Evolutionary conservation across 2,113 vertebrate genomes (phyloP), one percentile per base, ranked within the genome.

Genomic region (Peromyscus californicus): DNA sequence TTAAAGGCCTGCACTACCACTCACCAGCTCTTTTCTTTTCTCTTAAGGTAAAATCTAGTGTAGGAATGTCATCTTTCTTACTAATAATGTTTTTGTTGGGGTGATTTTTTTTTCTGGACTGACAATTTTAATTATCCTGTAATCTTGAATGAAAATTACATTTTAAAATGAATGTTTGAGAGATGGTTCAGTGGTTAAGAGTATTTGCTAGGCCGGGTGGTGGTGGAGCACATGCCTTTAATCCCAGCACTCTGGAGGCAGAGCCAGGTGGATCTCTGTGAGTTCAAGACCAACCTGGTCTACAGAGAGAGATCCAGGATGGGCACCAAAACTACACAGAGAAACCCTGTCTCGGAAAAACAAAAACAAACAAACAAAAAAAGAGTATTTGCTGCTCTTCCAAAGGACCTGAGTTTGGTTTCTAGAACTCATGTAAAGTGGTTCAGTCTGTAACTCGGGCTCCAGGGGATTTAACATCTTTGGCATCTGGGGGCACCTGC

Each of bases 61-160:
- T 84, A 83, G 16, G 48, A 95, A 85, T n/a, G 84, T 80, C 80
- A 69, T 91, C 54, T 42, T 94, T 92, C 69, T 48, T 97, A 42
- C 7, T 70, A 76, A 80, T 21, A 0, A 6, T 96, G 36, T 94
- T 83, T 96, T 75, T 48, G n/a, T 42, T 86, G 39, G 33, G 8
- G 7, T 91, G 86, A 82, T 91, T 90, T 65, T 42, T 63, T 84
- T 84, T 84, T 29, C 22, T 93, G 45, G 15, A 48, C 11, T 89
- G 42, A 22, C 83, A 93, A 69, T 24, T 57, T 26, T 75, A 90
- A 15, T 88, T 61, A 87, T 63, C 93, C 17, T 91, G 22, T 94
- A 78, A 85, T 89, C 39, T 42, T 72, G 67, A 72, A 13, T 91
- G 65, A 94, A 93, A 91, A 57, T 92, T 94, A 48, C 21, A 89